phyloP scores from a whole-genome alignment of 2,113 vertebrate species.

The Pseudopodoces humilis region DNA sequence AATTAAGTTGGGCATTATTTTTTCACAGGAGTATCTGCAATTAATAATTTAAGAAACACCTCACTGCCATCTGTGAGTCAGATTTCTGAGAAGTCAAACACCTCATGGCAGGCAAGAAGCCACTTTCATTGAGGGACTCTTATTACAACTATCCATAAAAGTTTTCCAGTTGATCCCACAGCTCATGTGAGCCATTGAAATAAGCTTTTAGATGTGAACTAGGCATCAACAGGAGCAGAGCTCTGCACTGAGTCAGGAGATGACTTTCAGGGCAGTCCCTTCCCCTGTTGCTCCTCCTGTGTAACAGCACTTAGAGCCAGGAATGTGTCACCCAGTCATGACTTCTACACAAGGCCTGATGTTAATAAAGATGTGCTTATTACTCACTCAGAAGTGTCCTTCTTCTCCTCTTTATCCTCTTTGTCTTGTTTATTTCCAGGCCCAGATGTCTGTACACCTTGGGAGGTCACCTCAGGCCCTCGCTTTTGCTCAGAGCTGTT shows the following conservation, averaged over 20 bases:
- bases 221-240: background rate
- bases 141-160: background rate
- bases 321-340: background rate
- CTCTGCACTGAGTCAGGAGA: background rate
- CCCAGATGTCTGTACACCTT: slow-evolving; percentile 92
- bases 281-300: background rate
- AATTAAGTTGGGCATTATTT: background rate
- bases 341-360: background rate
- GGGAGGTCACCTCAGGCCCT: slow-evolving; percentile 93
- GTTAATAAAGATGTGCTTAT: background rate
- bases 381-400: slow-evolving; percentile 94
- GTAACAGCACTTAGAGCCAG: background rate
- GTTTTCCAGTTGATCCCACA: background rate
- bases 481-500: slow-evolving; percentile 84
- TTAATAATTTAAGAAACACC: background rate
- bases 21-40: background rate
- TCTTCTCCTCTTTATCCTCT: slow-evolving; percentile 94
- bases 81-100: background rate
- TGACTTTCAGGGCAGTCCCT: background rate
- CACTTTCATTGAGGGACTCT: background rate
- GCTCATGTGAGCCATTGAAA: background rate
- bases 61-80: background rate
- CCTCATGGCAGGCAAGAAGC: background rate
- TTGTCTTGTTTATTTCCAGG: slow-evolving; percentile 86
- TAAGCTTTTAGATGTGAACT: background rate